phyloP scores from a whole-genome alignment of 1,140 invertebrate species.

The Steinernema feltiae region DNA sequence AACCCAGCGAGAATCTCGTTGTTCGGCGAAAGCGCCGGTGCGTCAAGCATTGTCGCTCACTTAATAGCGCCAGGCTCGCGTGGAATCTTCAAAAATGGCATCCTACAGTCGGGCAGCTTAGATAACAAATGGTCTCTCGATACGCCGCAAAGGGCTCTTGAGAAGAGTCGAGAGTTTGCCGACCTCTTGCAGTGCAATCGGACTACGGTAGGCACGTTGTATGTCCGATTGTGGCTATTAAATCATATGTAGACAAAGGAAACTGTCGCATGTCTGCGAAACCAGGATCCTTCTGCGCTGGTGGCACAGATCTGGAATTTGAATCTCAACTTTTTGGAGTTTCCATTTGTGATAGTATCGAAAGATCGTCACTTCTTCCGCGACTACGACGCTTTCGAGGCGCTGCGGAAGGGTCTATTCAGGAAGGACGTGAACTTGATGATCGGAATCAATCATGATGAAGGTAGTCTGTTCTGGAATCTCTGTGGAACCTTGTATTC shows the following conservation, averaged over 20 bases:
- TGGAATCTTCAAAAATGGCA: conserved; percentile 74
- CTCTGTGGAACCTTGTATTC: too few relatives aligned
- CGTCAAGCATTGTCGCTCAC: conserved; percentile 83
- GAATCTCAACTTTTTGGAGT: conserved; percentile 50
- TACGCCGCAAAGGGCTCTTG: conserved; percentile 47
- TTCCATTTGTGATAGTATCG: conserved; percentile 56
- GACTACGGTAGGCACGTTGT: conserved; percentile 33
- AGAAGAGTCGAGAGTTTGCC: conserved; percentile 49
- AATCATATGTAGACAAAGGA: conserved; percentile 27
- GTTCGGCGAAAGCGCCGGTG: conserved; percentile 94
- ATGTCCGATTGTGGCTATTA: conserved; percentile 7
- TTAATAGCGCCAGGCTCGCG: conserved; percentile 77
- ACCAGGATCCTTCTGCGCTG: conserved; percentile 35
- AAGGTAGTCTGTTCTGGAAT: conserved; percentile 34
- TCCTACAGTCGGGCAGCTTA: conserved; percentile 64
- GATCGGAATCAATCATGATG: conserved; percentile 57
- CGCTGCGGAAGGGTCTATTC: conserved; percentile 46
- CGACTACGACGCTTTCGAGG: conserved; percentile 50
- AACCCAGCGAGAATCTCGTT: conserved; percentile 80
- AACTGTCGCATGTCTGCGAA: conserved; percentile 38
- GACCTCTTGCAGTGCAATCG: conserved; percentile 49
- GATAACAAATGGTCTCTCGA: conserved; percentile 56
- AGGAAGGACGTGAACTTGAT: conserved; percentile 53
- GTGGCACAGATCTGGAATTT: conserved; percentile 53
- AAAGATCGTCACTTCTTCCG: conserved; percentile 53